Evolutionary conservation across 2,113 vertebrate species (phyloP).

Genomic region (Oncorhynchus mykiss): DNA sequence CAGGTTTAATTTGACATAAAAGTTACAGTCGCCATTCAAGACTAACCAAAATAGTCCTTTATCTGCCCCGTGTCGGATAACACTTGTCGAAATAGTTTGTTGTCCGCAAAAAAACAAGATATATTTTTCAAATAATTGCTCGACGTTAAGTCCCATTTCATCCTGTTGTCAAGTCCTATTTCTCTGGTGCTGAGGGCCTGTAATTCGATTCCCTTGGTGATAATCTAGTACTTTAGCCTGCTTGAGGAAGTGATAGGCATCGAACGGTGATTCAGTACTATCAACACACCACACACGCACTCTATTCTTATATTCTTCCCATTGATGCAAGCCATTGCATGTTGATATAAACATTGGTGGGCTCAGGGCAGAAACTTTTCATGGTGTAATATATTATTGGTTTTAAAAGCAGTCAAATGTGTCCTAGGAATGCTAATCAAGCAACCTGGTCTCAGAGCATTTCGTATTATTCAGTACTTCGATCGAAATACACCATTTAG

Average conservation of each 20-base stretch:
- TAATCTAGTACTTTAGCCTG: slow-evolving; percentile 29
- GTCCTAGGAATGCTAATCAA: no score
- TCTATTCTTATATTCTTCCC: neutral
- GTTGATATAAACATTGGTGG: neutral
- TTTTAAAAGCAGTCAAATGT: no score
- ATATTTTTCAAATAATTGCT: no score
- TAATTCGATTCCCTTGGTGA: slow-evolving; percentile 42
- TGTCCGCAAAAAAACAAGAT: no score
- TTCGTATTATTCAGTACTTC: no score
- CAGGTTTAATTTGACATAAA: neutral
- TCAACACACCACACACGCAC: no score
- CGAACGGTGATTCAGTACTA: neutral
- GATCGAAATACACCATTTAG: no score
- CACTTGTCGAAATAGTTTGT: no score
- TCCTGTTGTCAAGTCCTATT: slow-evolving; percentile 50
- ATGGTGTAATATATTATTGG: neutral
- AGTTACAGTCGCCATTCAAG: neutral
- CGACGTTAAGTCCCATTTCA: slow-evolving; percentile 17
- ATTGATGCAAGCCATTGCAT: neutral
- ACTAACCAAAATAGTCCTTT: no score
- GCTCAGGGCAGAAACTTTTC: neutral
- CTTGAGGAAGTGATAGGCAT: slow-evolving; percentile 37
- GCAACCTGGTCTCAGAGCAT: no score
- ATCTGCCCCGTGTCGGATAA: no score
- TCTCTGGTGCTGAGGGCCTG: slow-evolving; percentile 23